Conservation (phyloP, 1,140 invertebrate genomes). For the Glomeris maerens region DNA sequence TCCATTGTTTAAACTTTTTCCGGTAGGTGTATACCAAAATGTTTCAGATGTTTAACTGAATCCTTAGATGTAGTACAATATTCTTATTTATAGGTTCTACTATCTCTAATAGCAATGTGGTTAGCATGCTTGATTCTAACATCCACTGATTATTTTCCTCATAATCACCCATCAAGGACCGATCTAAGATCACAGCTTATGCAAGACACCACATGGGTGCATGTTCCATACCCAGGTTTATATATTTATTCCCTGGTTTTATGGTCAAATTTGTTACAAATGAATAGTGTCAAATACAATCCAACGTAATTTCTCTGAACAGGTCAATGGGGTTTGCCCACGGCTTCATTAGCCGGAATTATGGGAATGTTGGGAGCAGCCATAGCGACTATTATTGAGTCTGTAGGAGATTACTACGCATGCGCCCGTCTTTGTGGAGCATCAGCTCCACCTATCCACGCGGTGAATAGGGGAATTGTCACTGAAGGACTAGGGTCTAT, state of each 20-base stretch:
- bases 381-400: conserved; percentile 68
- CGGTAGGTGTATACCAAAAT: too few relatives aligned
- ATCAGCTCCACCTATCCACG: conserved; percentile 63
- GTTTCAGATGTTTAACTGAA: too few relatives aligned
- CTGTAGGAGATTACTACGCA: conserved; percentile 76
- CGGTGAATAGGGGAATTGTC: conserved; percentile 70
- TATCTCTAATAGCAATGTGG: too few relatives aligned
- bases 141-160: neutral
- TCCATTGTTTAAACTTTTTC: too few relatives aligned
- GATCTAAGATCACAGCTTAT: neutral
- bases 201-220: neutral
- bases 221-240: neutral
- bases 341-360: conserved; percentile 53
- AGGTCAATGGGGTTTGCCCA: conserved; percentile 65
- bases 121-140: too few relatives aligned
- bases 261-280: neutral
- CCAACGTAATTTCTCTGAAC: conserved; percentile 7
- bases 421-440: conserved; percentile 66
- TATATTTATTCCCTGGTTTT: conserved; percentile 3
- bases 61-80: too few relatives aligned
- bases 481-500: conserved; percentile 70
- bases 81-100: too few relatives aligned
- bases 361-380: conserved; percentile 72
- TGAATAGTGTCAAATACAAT: too few relatives aligned
- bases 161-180: conserved; percentile 33